Evolutionary conservation across 1,140 invertebrate genomes (phyloP).

Genomic region (Laupala kohalensis): DNA sequence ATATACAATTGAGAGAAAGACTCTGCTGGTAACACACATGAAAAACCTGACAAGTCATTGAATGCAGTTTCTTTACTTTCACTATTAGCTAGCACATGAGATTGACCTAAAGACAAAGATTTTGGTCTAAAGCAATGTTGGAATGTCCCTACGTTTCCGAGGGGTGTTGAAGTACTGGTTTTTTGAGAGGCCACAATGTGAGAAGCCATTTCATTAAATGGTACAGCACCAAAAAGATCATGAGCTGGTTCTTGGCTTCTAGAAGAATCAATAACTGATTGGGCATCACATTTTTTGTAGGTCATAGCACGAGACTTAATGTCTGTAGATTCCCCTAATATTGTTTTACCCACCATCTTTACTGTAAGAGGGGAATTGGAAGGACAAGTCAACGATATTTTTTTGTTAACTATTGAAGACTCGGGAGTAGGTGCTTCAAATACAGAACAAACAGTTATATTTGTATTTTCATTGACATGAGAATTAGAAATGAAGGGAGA

Average conservation of each 20-base stretch:
- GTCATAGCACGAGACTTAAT: background rate
- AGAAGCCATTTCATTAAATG: constrained; percentile 37
- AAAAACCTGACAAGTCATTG: constrained; percentile 12
- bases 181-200: constrained; percentile 20
- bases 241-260: constrained; percentile 11
- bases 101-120: constrained; percentile 21
- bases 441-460: background rate
- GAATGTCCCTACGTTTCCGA: constrained; percentile 20
- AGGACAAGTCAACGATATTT: no score
- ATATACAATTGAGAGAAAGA: background rate
- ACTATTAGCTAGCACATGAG: background rate
- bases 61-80: constrained; percentile 9
- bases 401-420: constrained; percentile 19
- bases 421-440: background rate
- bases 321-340: constrained; percentile 16
- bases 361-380: constrained; percentile 6
- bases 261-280: background rate
- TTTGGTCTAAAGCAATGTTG: constrained; percentile 21
- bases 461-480: constrained; percentile 16
- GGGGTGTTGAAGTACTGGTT: background rate
- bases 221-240: constrained; percentile 47
- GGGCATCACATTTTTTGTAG: background rate
- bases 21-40: background rate
- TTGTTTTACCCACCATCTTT: background rate
- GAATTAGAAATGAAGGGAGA: constrained; percentile 34